Conservation (phyloP, 2,888 invertebrate genomes). For the Polydrusus tereticollis region DNA sequence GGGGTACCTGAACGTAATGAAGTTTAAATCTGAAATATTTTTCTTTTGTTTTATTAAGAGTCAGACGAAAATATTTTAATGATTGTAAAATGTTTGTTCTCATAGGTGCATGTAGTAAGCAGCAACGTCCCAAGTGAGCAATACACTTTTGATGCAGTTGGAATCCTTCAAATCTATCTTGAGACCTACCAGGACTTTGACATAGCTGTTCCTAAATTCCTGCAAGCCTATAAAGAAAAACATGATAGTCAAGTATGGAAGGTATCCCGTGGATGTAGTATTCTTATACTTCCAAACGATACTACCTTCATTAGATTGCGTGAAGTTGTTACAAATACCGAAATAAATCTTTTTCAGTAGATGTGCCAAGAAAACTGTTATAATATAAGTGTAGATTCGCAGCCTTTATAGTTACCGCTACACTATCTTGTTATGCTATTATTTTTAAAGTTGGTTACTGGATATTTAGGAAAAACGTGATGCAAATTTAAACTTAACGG, state of each 20-base stretch:
- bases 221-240: slow-evolving; percentile 1
- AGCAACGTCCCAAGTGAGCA: slow-evolving; percentile 2
- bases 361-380: too few relatives aligned
- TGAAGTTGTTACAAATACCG: slow-evolving; percentile 1
- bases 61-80: too few relatives aligned
- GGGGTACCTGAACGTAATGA: too few relatives aligned
- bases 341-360: slow-evolving; percentile 1
- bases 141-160: slow-evolving; percentile 11
- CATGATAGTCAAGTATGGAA: slow-evolving; percentile 15
- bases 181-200: not conserved
- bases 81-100: not conserved
- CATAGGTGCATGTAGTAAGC: slow-evolving; percentile 11
- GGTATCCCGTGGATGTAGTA: slow-evolving; percentile 13
- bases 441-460: too few relatives aligned
- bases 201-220: slow-evolving; percentile 1
- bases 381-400: too few relatives aligned
- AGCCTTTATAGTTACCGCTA: too few relatives aligned
- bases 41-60: too few relatives aligned
- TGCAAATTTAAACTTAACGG: too few relatives aligned
- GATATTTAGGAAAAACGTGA: too few relatives aligned
- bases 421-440: too few relatives aligned
- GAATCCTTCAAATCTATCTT: slow-evolving; percentile 8
- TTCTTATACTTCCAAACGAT: slow-evolving; percentile 1
- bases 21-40: too few relatives aligned
- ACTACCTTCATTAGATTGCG: not conserved